These are phyloP conservation scores for Fregetta grallaria DNA, from an alignment of 2,113 vertebrate genomes.

Conservation along the genomic window DNA sequence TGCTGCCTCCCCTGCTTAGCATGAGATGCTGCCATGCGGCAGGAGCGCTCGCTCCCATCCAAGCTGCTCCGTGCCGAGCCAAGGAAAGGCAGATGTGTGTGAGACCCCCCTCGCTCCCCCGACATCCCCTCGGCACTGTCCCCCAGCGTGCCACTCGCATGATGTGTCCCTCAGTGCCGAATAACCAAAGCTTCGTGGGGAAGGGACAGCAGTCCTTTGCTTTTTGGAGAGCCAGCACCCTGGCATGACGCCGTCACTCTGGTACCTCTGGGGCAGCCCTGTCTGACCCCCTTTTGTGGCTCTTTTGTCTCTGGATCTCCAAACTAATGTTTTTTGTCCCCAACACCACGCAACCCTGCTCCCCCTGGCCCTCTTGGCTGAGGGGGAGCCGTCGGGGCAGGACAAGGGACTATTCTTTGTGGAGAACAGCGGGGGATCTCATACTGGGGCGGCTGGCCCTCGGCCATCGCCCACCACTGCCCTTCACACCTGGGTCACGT, in stretches of 20 bases:
- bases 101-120: rapidly evolving
- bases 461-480: not conserved
- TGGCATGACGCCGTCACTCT: rapidly evolving
- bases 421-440: not conserved
- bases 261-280: not conserved
- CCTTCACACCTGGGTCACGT: constrained; percentile 7
- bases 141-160: rapidly evolving
- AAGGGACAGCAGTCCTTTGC: not conserved
- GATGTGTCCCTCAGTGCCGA: rapidly evolving
- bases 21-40: not conserved
- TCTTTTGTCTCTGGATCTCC: not conserved
- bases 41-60: not conserved
- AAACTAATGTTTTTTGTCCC: not conserved
- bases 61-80: not conserved
- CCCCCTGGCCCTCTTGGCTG: rapidly evolving
- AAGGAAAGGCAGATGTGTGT: not conserved
- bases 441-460: not conserved
- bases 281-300: not conserved
- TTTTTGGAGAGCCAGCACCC: not conserved
- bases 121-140: rapidly evolving
- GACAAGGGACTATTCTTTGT: constrained; percentile 25
- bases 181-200: rapidly evolving
- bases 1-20: not conserved
- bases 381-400: not conserved
- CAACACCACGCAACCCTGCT: rapidly evolving